These are phyloP conservation scores for Pelodytes ibericus DNA, from an alignment of 2,797 vertebrate genomes.

Conservation along the genomic window DNA sequence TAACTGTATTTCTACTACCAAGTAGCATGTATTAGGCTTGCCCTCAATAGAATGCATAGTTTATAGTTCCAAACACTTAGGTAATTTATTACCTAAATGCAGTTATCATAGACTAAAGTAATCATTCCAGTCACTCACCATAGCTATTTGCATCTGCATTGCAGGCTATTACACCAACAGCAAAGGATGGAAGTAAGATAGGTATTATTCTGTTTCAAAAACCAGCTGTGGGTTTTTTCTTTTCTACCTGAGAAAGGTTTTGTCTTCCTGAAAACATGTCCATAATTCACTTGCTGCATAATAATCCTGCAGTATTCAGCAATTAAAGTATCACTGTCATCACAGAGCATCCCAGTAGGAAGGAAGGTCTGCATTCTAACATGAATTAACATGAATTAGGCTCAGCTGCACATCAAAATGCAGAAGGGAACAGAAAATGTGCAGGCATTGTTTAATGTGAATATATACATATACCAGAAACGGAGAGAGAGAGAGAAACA, in stretches of 20 bases:
- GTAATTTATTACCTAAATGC: too few species aligned
- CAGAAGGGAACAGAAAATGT: constrained; percentile 2
- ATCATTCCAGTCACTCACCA: constrained; percentile 3
- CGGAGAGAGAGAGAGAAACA: neutral
- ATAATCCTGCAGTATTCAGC: neutral
- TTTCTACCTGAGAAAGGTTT: neutral
- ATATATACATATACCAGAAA: neutral
- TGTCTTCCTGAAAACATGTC: neutral
- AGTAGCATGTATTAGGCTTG: too few species aligned
- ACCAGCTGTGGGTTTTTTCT: neutral
- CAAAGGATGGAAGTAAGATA: neutral
- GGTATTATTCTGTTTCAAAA: neutral
- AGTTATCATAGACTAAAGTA: too few species aligned
- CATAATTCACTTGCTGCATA: neutral
- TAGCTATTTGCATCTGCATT: neutral
- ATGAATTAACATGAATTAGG: constrained; percentile 33
- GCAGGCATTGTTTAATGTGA: constrained; percentile 1
- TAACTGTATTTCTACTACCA: too few species aligned
- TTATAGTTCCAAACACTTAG: too few species aligned
- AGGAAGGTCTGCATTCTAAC: constrained; percentile 19
- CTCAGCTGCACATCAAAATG: constrained; percentile 39
- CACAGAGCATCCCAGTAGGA: neutral
- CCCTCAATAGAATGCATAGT: too few species aligned
- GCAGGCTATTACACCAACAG: neutral
- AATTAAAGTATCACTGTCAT: constrained; percentile 23